Evolutionary conservation across 1,140 invertebrate species (phyloP), one percentile per base, ranked within the genome.

Genomic region (Drosophila asahinai): DNA sequence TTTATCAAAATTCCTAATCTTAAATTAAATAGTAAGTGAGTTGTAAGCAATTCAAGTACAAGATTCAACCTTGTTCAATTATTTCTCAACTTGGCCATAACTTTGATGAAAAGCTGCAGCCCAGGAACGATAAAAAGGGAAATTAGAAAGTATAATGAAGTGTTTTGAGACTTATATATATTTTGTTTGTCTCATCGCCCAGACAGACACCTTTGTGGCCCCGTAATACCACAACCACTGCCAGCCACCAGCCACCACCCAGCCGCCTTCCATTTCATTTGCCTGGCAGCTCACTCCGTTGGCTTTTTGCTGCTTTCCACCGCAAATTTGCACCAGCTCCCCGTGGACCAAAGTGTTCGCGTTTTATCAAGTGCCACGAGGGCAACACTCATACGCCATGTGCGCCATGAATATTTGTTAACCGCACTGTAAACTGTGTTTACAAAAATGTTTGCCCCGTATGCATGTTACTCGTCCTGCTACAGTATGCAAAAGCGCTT

Each of bases 111-210:
- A 64, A 38, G 43, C 22, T 19, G n/a, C 52, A 58, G 45, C 45
- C 42, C 17, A 42, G 60, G 15, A 36, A 22, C 40, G 47, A 58
- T 47, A 47, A 63, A 57, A 62, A 57, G 51, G 25, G 40, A 80
- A 84, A 84, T 84, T 84, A 84, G 64, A 80, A 81, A 84, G 81
- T 84, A 84, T 84, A 81, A 84, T 84, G 74, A 84, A 84, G 77
- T 84, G 67, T 78, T 73, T 57, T 78, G 54, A 68, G 43, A 55
- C 65, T 62, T 70, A 38, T 65, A 59, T 68, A 52, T 80, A 58
- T 65, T 80, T 42, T 67, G 72, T 72, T 68, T 60, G 72, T 64
- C 71, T 38, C 68, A 19, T 51, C 47, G 38, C 11, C 45, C 42
- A 27, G 19, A 22, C 64, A 30, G 45, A 55, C 49, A 17, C 19